Conservation (phyloP, 1,140 invertebrate species). For the Caenorhabditis tropicalis region DNA sequence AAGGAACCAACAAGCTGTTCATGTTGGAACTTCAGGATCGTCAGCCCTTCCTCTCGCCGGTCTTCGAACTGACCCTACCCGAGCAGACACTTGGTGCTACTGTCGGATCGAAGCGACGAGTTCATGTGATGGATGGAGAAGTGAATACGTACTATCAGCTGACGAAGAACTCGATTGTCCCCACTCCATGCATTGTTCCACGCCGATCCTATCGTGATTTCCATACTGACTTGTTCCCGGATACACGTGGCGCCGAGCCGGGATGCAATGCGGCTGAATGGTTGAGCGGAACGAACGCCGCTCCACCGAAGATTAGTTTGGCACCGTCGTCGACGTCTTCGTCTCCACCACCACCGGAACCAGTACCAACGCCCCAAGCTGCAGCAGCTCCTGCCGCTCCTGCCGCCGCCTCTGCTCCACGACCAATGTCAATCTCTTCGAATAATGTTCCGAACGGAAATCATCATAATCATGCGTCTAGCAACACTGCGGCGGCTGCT, state of each 20-base stretch:
- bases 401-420: neutral
- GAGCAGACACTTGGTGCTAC: conserved; percentile 72
- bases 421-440: conserved; percentile 11
- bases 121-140: conserved; percentile 74
- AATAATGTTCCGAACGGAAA: neutral
- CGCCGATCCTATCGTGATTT: conserved; percentile 80
- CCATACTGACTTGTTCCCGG: conserved; percentile 89
- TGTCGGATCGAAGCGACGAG: conserved; percentile 72
- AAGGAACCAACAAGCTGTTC: conserved; percentile 77
- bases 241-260: conserved; percentile 83
- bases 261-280: conserved; percentile 84
- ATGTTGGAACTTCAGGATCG: conserved; percentile 48
- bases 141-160: conserved; percentile 72
- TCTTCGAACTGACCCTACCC: conserved; percentile 73
- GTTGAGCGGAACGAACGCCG: conserved; percentile 78
- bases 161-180: conserved; percentile 68
- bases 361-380: conserved; percentile 27
- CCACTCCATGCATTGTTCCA: conserved; percentile 63
- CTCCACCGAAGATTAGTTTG: conserved; percentile 52
- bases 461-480: neutral
- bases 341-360: conserved; percentile 48
- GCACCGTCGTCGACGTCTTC: conserved; percentile 30
- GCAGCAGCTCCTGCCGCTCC: too few relatives aligned
- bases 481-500: neutral
- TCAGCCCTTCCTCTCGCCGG: conserved; percentile 43